Base-by-base conservation (phyloP, 2,113 vertebrate species). In the Elaphurus davidianus region DNA sequence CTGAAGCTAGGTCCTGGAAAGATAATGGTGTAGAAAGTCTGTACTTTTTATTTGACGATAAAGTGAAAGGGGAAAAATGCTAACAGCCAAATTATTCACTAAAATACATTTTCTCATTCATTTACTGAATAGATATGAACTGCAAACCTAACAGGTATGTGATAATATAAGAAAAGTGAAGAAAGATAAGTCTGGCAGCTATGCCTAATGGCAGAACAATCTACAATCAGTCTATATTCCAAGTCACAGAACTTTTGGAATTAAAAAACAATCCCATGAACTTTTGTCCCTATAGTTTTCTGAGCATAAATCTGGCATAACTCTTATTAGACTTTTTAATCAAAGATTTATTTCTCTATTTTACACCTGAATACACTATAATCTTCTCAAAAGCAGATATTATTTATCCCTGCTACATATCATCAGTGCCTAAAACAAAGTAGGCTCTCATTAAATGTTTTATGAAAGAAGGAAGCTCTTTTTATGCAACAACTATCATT, bases 401-500 rank as follows among this genome's bases (percentile, higher is more conserved):
- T 92, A 96, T 52, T 85, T 97, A 94, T 89, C 19, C 8, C n/a
- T 78, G 23, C 13, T 62, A 60, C 12, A 62, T 21, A 67, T 59
- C 47, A 59, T 43, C 47, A 67, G 6, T 59, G 30, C 30, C n/a
- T 88, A 67, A 10, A 19, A 93, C 14, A 94, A 91, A 78, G 54
- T 40, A 89, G 15, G 14, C 12, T 94, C 21, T 94, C 30, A 28
- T 76, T 78, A 55, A 33, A 43, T 88, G 15, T 81, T 90, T 96
- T 95, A 83, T 76, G 60, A 94, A 90, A 59, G 60, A 93, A 91
- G 9, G 28, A 55, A 90, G 2, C 14, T 85, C 59, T 55, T 93
- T 94, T 93, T 85, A 50, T 89, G 92, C 50, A 85, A 45, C 25
- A 91, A 78, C 96, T 89, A 85, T 47, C 59, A 81, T 82, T 78